phyloP scores from a whole-genome alignment of 2,113 vertebrate species.

The Cephalopterus ornatus region DNA sequence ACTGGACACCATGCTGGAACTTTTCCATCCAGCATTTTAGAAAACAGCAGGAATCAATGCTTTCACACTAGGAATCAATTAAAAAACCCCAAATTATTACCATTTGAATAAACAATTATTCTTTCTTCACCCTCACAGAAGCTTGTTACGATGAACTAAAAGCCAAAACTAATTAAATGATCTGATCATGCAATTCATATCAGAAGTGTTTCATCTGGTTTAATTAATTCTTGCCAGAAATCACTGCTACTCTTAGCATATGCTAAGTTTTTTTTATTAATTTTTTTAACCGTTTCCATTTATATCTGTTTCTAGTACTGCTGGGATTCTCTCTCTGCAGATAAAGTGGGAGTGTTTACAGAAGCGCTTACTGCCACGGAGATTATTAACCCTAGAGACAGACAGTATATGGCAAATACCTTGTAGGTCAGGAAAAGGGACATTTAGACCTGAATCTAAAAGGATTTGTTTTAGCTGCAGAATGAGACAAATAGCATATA shows the following conservation, averaged over 20 bases:
- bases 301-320: constrained; percentile 16
- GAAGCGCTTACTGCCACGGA: neutral
- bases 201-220: constrained; percentile 68
- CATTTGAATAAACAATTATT: constrained; percentile 74
- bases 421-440: neutral
- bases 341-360: constrained; percentile 41
- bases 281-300: constrained; percentile 50
- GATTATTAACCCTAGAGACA: constrained; percentile 16
- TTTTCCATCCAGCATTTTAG: constrained; percentile 56
- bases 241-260: constrained; percentile 58
- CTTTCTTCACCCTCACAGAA: constrained; percentile 65
- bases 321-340: constrained; percentile 29
- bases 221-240: constrained; percentile 72
- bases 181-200: constrained; percentile 68
- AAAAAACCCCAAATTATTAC: constrained; percentile 73
- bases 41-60: constrained; percentile 58
- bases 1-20: constrained; percentile 43
- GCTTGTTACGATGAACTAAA: constrained; percentile 62
- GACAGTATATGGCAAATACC: neutral
- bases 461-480: neutral
- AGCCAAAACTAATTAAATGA: constrained; percentile 69
- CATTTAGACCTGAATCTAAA: neutral
- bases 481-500: neutral
- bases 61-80: constrained; percentile 72
- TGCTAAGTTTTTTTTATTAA: neutral